These are phyloP conservation scores for Labeo calbasu DNA, from an alignment of 2,797 vertebrate genomes.

Conservation along the genomic window DNA sequence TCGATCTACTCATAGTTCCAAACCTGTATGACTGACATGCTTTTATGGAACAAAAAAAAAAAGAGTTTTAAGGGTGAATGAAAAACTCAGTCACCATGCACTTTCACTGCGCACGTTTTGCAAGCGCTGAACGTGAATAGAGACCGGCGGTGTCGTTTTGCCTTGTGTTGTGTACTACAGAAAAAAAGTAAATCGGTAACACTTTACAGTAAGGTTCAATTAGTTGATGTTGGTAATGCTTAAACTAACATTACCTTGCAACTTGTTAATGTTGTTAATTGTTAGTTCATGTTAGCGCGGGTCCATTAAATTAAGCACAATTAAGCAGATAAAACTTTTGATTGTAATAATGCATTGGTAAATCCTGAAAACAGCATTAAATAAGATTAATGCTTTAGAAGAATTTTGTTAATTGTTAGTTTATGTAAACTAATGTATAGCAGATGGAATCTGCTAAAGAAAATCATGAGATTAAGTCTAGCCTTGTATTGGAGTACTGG, in stretches of 20 bases:
- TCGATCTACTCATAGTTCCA: not conserved
- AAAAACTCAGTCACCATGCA: not conserved
- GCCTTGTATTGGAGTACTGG: not conserved
- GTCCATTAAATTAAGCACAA: not conserved
- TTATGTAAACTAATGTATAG: not conserved
- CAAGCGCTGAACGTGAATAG: not conserved
- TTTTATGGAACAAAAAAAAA: not conserved
- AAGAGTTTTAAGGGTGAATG: not conserved
- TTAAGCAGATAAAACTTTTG: not conserved
- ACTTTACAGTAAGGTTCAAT: not conserved
- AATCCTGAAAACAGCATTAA: not conserved
- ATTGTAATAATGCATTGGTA: not conserved
- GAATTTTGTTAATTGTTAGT: not conserved
- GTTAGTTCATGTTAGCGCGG: not conserved
- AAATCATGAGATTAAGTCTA: not conserved
- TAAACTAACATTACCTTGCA: not conserved
- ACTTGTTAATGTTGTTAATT: not conserved
- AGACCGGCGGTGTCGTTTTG: not conserved
- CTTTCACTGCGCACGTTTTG: not conserved
- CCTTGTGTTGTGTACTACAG: not conserved
- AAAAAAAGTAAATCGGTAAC: not conserved
- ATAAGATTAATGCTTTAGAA: not conserved
- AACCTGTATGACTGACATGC: not conserved
- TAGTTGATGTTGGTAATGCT: not conserved
- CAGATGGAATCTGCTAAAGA: not conserved